Conservation (phyloP, 2,888 invertebrate genomes). For the Hemithea aestivaria region DNA sequence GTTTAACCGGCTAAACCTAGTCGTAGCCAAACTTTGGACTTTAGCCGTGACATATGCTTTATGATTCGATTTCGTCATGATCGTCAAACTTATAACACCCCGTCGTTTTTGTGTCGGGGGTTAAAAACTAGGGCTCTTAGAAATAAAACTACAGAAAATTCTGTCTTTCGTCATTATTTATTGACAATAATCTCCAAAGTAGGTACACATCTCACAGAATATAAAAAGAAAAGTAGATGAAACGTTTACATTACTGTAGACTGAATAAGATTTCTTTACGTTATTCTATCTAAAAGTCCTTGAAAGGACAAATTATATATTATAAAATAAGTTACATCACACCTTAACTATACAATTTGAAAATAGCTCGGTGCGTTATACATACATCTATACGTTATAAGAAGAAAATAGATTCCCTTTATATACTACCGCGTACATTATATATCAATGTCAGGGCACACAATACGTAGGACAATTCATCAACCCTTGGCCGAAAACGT, state of each 20-base stretch:
- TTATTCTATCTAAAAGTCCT: conserved; percentile 45
- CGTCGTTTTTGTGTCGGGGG: no score
- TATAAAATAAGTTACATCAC: conserved; percentile 27
- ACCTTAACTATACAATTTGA: conserved; percentile 28
- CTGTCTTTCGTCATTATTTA: conserved; percentile 41
- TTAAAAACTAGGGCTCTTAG: no score
- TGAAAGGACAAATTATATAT: conserved; percentile 23
- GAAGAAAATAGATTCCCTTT: conserved; percentile 15
- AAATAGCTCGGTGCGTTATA: conserved; percentile 26
- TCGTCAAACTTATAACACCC: no score
- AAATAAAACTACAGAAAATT: conserved; percentile 4
- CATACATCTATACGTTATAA: conserved; percentile 2
- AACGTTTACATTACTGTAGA: conserved; percentile 36
- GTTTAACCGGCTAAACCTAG: no score
- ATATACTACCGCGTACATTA: conserved; percentile 3
- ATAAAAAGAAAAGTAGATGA: conserved; percentile 50
- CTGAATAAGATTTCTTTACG: conserved; percentile 38
- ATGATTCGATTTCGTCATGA: no score
- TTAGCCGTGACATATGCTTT: no score
- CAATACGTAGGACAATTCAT: conserved; percentile 4
- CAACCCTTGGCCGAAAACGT: no score
- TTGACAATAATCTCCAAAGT: conserved; percentile 65
- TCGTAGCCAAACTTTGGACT: no score
- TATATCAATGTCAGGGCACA: neutral
- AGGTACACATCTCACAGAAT: conserved; percentile 49